Base-by-base conservation (phyloP, 2,113 vertebrate species). In the Eurypyga helias region DNA sequence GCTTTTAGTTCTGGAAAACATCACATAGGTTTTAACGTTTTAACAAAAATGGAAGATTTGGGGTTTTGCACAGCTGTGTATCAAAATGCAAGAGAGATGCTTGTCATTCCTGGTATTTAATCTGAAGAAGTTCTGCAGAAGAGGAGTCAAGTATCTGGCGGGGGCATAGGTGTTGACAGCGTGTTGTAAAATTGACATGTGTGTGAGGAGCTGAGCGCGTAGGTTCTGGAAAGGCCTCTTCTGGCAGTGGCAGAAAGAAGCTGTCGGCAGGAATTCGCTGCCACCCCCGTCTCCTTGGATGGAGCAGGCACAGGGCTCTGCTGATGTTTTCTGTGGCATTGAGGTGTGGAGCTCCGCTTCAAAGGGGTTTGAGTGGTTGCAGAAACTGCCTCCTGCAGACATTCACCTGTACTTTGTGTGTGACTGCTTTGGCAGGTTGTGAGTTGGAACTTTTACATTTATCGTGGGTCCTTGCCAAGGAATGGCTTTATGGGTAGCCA, bases 81-180 rank as follows among this genome's bases (percentile, higher is more conserved):
- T 78, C 81, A 79, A 41, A 41, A 0, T 83, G 73, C 4, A 5
- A 9, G 83, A 83, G 43, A 69, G 43, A 48, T 78, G 33, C 46
- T 80, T 93, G 85, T 88, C 54, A 58, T 88, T 88, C n/a, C 20
- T 23, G 17, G 10, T n/a, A 20, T 89, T 86, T 51, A 34, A 80
- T 83, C 20, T 48, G 62, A 60, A 82, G 49, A 89, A 89, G 62
- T 65, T 93, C 45, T 91, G 89, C 48, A 36, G 8, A 65, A 92
- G 46, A 71, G 25, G 67, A 89, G 73, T 78, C 48, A 71, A 60
- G 61, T 80, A 26, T 79, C 94, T 97, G 94, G 84, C 93, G 90
- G 41, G 49, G 48, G 71, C 51, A 17, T 49, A 93, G 82, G 84
- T 93, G 93, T 83, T 95, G 91, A 91, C 93, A 96, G 2, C 17